These are phyloP conservation scores for Sander vitreus DNA, from an alignment of 2,113 vertebrate species.

Conservation along the genomic window DNA sequence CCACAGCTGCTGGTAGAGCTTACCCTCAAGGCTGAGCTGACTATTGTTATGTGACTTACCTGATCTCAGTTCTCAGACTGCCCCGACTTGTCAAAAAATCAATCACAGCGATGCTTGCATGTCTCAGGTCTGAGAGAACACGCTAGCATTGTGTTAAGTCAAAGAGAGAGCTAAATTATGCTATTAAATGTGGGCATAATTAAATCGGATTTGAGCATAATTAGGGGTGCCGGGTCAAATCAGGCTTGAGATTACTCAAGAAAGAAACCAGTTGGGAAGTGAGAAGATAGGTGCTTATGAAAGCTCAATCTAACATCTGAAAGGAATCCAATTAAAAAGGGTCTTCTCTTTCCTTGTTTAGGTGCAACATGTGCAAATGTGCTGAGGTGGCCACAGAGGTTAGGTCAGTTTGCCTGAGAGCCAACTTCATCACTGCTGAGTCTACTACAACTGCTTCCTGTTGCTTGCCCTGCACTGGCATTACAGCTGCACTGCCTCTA, in stretches of 20 bases:
- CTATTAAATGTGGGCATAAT: slow-evolving; percentile 30
- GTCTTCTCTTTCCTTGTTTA: slow-evolving; percentile 7
- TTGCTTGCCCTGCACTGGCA: slow-evolving; percentile 90
- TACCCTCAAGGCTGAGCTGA: slow-evolving; percentile 71
- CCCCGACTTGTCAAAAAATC: slow-evolving; percentile 55
- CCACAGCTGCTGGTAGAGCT: slow-evolving; percentile 73
- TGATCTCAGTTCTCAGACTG: slow-evolving; percentile 61
- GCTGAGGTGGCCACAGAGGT: slow-evolving; percentile 87
- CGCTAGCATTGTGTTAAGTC: slow-evolving; percentile 67
- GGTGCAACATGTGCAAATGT: slow-evolving; percentile 51
- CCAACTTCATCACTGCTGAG: slow-evolving; percentile 90
- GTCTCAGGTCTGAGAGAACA: slow-evolving; percentile 28
- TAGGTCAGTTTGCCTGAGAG: slow-evolving; percentile 86
- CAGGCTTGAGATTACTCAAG: background rate
- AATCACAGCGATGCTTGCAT: slow-evolving; percentile 45
- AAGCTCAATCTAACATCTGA: background rate
- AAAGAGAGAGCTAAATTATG: slow-evolving; percentile 21
- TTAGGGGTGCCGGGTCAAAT: slow-evolving; percentile 30
- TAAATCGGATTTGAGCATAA: background rate
- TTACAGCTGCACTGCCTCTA: slow-evolving; percentile 92
- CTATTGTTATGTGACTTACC: slow-evolving; percentile 71
- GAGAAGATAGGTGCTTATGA: background rate
- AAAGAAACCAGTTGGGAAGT: background rate
- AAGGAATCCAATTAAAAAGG: slow-evolving; percentile 14
- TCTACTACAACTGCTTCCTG: slow-evolving; percentile 94